Base-by-base conservation (phyloP, 2,797 vertebrate species). In the Takifugu ocellatus region DNA sequence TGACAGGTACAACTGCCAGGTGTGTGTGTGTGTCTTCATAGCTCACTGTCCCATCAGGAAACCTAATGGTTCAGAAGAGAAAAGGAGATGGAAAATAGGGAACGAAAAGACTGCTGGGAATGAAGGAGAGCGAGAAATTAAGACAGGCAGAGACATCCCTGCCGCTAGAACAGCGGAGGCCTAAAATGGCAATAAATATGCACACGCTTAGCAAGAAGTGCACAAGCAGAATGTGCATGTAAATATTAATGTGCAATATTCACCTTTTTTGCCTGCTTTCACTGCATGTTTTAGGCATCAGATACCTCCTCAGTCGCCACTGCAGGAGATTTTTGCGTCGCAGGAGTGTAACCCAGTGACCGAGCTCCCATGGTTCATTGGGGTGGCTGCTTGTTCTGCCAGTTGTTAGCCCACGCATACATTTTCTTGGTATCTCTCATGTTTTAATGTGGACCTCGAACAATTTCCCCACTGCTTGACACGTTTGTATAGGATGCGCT, bases 61-160 rank as follows among this genome's bases (percentile, higher is more conserved):
- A 84, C 86, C 72, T 84, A 78, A 85, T 75, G 84, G 60, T 77
- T 86, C 79, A 85, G 61, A 45, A 72, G 73, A 79, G 77, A 60
- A 52, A 51, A 25, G 49, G 55, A 74, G 59, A 70, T 21, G 25
- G 52, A 60, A 50, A 63, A 24, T 11, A 42, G 25, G 59, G 53
- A 70, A 27, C 59, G 43, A 10, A 78, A 69, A 70, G 57, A 51
- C 54, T 66, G 54, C 16, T 17, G 16, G 21, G 44, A 46, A 46
- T 8, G 5, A n/a, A 10, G 21, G 43, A 6, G 49, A 61, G 17
- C 67, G 33, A 44, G 49, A 77, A 72, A 77, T 62, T 51, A 75
- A 75, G 66, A 79, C 51, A n/a, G 51, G 53, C 15, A 70, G 54
- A 62, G 27, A 69, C 54, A 29, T 39, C 47, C 25, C 49, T 15